phyloP scores from a whole-genome alignment of 2,888 invertebrate genomes.

The Andrena haemorrhoa region DNA sequence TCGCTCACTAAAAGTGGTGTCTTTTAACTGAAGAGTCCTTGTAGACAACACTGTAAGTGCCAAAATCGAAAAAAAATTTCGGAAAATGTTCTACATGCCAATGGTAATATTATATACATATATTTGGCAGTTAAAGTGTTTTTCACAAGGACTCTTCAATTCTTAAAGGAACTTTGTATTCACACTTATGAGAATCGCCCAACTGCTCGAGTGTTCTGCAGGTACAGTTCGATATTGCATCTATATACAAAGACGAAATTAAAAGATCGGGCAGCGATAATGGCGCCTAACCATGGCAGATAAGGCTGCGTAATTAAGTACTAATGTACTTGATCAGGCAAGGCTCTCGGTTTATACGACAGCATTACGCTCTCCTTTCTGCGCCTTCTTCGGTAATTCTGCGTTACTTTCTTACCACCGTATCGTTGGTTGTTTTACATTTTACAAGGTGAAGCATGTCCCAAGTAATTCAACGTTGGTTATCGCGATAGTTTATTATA shows the following conservation, averaged over 20 bases:
- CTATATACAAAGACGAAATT: constrained; percentile 37
- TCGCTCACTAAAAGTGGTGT: no score
- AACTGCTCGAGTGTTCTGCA: background rate
- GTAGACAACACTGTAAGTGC: no score
- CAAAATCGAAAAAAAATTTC: no score
- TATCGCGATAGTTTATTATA: no score
- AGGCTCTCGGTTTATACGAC: constrained; percentile 1
- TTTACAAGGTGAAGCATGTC: no score
- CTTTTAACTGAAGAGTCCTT: no score
- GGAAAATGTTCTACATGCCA: no score
- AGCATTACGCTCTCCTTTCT: background rate
- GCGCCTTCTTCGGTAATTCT: background rate
- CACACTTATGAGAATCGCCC: background rate
- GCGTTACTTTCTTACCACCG: no score
- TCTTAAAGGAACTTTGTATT: background rate
- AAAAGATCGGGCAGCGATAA: constrained; percentile 39
- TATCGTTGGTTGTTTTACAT: no score
- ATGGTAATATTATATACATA: no score
- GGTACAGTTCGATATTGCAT: constrained; percentile 10
- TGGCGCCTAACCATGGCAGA: constrained; percentile 25
- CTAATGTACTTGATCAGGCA: constrained; percentile 39
- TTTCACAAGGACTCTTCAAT: background rate
- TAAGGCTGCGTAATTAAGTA: constrained; percentile 48
- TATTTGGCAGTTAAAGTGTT: no score
- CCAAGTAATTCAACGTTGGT: no score